Evolutionary conservation across 1,140 invertebrate genomes (phyloP).

Genomic region (Zaprionus capensis): DNA sequence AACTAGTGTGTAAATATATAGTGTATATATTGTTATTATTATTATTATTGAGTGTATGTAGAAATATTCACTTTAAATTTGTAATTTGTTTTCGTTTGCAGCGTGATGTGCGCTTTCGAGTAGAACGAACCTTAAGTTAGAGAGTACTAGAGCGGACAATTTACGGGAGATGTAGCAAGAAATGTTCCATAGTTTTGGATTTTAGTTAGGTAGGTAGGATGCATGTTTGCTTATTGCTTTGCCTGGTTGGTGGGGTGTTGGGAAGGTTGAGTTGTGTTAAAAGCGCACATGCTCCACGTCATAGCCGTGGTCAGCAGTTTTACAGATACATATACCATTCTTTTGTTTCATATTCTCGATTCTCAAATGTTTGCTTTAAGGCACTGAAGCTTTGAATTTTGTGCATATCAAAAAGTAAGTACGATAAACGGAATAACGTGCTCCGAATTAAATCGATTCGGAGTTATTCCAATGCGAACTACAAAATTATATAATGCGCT

Average conservation of each 20-base stretch:
- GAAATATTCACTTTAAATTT: conserved; percentile 65
- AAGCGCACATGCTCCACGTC: conserved; percentile 45
- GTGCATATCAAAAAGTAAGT: conserved; percentile 70
- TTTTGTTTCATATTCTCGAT: conserved; percentile 35
- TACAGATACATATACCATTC: conserved; percentile 26
- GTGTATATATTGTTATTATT: conserved; percentile 44
- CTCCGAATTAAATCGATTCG: conserved; percentile 9
- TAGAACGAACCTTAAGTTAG: conserved; percentile 18
- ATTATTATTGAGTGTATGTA: conserved; percentile 69
- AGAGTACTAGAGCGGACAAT: conserved; percentile 29
- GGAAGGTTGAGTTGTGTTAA: background rate
- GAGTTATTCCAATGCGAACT: conserved; percentile 42
- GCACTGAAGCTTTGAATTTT: conserved; percentile 83
- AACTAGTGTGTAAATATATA: conserved; percentile 79
- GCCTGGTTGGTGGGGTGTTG: background rate
- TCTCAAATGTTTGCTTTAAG: conserved; percentile 72
- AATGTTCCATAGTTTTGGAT: conserved; percentile 12
- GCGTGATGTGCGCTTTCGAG: conserved; percentile 53
- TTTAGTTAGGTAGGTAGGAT: background rate
- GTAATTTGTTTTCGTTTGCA: conserved; percentile 49
- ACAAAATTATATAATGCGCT: conserved; percentile 62
- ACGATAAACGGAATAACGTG: conserved; percentile 35
- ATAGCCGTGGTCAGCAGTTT: conserved; percentile 45
- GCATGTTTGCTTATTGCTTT: background rate
- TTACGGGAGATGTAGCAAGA: conserved; percentile 6